Base-by-base conservation (phyloP, 2,797 vertebrate species). In the Pangasius djambal region DNA sequence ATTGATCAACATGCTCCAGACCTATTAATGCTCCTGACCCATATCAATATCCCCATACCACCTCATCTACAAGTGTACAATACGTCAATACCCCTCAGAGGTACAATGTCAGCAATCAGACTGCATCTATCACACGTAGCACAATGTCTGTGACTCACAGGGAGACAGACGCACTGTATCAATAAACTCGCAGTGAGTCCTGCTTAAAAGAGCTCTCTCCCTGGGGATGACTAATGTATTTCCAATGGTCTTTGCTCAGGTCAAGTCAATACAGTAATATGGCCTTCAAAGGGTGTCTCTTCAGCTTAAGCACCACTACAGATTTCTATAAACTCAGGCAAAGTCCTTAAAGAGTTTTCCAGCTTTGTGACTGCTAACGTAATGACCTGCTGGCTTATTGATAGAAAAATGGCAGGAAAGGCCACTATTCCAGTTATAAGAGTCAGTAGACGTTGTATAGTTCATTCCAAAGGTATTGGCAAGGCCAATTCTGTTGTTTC, bases 261-360 rank as follows among this genome's bases (percentile, higher is more conserved):
- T 57, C 20, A 70, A 84, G 74, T 90, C 89, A 89, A 87, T 90
- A 67, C 37, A 77, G 57, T 44, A 89, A 65, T 69, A 52, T n/a
- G 63, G 40, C 87, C 72, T 79, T 82, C 78, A 40, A 40, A 34
- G 84, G 65, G 85, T 75, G 40, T 63, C 88, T 78, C 50, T 85
- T 85, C 34, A n/a, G 55, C 31, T 70, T 65, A 90, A 82, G 74
- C 52, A 81, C 74, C 40, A 28, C 67, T 34, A 81, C 63, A 78
- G 69, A 61, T 69, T 87, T 57, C 82, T 83, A 69, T 4, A 89
- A 69, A 78, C 15, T 44, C 18, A 59, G 86, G 88, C 85, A 20
- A 87, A 65, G 22, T 89, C 55, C 12, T 69, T 70, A 87, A 86
- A 88, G 85, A 86, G 55, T 74, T 87, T 31, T 61, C 16, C 48